These are phyloP conservation scores for Trichomalopsis sarcophagae DNA, from an alignment of 1,140 invertebrate species.

Conservation along the genomic window DNA sequence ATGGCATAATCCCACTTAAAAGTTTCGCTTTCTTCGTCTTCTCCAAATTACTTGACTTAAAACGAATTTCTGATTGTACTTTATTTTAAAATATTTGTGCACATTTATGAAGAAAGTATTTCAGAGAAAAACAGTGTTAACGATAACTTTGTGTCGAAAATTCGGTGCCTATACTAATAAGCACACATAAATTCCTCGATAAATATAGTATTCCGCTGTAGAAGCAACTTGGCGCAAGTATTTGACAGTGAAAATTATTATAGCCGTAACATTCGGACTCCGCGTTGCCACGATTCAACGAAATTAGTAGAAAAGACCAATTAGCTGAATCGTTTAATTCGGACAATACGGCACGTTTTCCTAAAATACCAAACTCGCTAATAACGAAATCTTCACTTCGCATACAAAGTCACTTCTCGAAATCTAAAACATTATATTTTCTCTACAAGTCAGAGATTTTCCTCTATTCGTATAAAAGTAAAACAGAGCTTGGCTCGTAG, in stretches of 20 bases:
- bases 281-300: neutral
- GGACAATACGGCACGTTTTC: neutral
- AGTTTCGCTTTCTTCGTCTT: no score
- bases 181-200: neutral
- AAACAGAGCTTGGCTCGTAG: no score
- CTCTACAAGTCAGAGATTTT: no score
- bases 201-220: neutral
- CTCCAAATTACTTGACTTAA: no score
- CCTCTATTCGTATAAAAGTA: no score
- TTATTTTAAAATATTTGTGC: no score
- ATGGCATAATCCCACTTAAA: no score
- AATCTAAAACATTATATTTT: no score
- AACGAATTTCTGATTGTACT: no score
- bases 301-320: neutral
- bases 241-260: slow-evolving; percentile 1
- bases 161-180: neutral
- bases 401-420: no score
- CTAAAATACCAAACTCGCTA: neutral
- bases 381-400: neutral
- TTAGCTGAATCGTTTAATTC: neutral
- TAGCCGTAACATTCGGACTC: neutral
- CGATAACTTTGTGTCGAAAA: neutral
- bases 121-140: neutral
- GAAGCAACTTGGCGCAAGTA: neutral
- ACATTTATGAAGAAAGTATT: no score